Conservation (phyloP, 2,888 invertebrate species). For the Lithophane socia region DNA sequence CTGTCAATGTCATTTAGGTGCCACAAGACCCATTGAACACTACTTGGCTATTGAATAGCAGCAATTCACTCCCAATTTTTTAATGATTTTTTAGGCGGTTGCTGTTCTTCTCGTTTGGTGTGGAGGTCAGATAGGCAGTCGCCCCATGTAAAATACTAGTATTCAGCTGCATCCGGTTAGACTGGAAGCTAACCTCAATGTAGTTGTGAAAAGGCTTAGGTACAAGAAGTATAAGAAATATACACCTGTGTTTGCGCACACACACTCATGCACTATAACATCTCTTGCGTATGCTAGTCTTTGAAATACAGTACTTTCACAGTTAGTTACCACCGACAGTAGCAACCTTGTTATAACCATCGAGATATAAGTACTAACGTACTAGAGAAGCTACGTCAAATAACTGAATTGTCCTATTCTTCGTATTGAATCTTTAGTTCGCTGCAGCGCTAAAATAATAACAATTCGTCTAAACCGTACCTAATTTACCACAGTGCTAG, state of each 20-base stretch:
- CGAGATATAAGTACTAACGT: too few relatives aligned
- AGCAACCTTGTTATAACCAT: background rate
- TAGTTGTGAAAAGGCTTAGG: background rate
- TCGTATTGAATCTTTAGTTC: too few relatives aligned
- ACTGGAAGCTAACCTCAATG: background rate
- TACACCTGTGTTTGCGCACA: background rate
- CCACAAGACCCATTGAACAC: background rate
- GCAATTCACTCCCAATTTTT: background rate
- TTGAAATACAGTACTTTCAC: background rate
- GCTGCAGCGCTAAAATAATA: too few relatives aligned
- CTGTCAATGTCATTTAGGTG: background rate
- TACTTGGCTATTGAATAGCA: background rate
- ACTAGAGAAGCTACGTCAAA: too few relatives aligned
- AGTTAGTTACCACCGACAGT: background rate
- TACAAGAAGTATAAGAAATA: too few relatives aligned
- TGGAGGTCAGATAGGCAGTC: background rate
- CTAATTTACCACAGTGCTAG: too few relatives aligned
- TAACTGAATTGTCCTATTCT: too few relatives aligned
- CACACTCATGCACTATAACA: background rate
- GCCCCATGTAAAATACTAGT: background rate
- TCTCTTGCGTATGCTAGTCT: background rate
- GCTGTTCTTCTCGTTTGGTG: background rate
- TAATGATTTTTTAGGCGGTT: background rate
- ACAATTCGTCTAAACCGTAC: too few relatives aligned
- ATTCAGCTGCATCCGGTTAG: background rate